These are phyloP conservation scores for Buphagus erythrorhynchus DNA, from an alignment of 2,797 vertebrate species.

Conservation along the genomic window DNA sequence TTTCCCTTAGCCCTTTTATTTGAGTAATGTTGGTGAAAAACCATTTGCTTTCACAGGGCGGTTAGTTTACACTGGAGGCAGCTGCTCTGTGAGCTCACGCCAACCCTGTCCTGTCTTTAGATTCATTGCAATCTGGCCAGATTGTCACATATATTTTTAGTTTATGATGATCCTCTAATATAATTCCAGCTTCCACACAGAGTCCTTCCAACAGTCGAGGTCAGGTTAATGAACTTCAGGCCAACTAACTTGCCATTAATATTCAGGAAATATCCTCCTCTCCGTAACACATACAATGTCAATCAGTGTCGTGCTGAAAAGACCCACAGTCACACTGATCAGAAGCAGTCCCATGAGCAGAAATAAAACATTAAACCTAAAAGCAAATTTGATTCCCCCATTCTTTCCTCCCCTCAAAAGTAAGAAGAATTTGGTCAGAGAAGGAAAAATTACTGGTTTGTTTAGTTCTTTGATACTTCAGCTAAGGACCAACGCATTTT, in stretches of 20 bases:
- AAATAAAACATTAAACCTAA: constrained; percentile 53
- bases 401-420: neutral
- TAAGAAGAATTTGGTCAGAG: neutral
- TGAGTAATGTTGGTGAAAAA: constrained; percentile 2
- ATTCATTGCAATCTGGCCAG: neutral
- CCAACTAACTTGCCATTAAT: constrained; percentile 69
- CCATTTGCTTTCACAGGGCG: neutral
- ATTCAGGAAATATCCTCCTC: constrained; percentile 62
- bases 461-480: constrained; percentile 12
- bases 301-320: constrained; percentile 42
- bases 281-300: constrained; percentile 37
- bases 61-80: constrained; percentile 51
- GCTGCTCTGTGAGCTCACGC: neutral
- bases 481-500: constrained; percentile 11
- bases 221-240: constrained; percentile 73
- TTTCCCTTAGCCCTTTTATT: neutral
- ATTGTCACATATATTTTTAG: constrained; percentile 54
- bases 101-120: neutral
- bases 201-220: constrained; percentile 55
- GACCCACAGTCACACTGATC: constrained; percentile 30
- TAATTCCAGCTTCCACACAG: constrained; percentile 40
- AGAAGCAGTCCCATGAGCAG: constrained; percentile 15
- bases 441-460: neutral
- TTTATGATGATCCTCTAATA: constrained; percentile 59
- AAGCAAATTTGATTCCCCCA: neutral